Base-by-base conservation (phyloP, 2,113 vertebrate genomes). In the Tricholaema leucomelas region DNA sequence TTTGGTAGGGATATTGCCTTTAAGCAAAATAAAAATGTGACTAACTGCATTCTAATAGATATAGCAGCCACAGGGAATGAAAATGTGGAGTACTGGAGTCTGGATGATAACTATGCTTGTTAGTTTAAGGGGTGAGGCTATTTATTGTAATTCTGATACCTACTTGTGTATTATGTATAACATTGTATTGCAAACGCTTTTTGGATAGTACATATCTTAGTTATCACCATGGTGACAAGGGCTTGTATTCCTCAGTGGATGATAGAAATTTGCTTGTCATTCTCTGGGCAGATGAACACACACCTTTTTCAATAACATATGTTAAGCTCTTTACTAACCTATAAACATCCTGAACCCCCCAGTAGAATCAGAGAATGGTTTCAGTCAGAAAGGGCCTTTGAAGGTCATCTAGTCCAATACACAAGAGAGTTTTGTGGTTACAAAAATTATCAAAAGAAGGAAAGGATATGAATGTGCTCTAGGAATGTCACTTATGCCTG, bases 271-370 rank as follows among this genome's bases (percentile, higher is more conserved):
- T 54, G n/a, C 31, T 38, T 87, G 0, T 44, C 18, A 7, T 30
- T 35, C 27, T 40, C 30, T 35, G 44, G 38, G 7, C 42, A 86
- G 23, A 40, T 67, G 87, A 74, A 42, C 25, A 21, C 25, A 30
- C 28, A 5, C n/a, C 33, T 42, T 60, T 60, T 17, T n/a, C 52
- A 56, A 0, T 15, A 12, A 72, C 2, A 48, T 81, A 64, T 0
- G 0, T 30, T 3, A 23, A 80, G 16, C 23, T 87, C 13, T 60
- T 38, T 28, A 14, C 59, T 17, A n/a, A 44, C n/a, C 42, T 30
- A 0, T 11, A n/a, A 23, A 42, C 0, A 1, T 24, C 48, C 15
- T 64, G 28, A 44, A 11, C 35, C 7, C 71, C 77, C n/a, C 63
- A 20, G 4, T 1, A 25, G 36, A 27, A 20, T 23, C 23, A 28